Evolutionary conservation across 1,140 invertebrate species (phyloP).

Genomic region (Drosophila kepulauana): DNA sequence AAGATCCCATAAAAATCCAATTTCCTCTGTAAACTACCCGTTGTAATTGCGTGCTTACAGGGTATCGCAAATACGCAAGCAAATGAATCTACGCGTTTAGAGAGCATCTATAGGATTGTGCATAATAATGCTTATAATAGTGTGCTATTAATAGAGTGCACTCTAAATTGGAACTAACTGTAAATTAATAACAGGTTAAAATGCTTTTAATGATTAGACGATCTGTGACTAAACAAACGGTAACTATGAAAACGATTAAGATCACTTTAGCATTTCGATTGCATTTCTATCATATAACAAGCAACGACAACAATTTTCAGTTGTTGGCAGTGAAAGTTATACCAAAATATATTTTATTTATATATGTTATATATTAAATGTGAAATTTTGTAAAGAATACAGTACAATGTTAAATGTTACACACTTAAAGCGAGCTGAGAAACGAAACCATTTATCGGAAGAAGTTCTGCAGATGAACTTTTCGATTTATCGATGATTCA

Average conservation of each 20-base stretch:
- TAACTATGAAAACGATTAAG: no score
- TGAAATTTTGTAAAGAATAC: neutral
- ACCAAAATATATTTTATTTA: constrained; percentile 7
- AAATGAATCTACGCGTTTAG: neutral
- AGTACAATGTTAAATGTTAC: neutral
- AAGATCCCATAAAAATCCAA: no score
- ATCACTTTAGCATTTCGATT: no score
- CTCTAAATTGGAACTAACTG: constrained; percentile 6
- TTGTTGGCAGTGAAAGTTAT: constrained; percentile 12
- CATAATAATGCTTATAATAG: constrained; percentile 6
- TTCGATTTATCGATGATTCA: constrained; percentile 1
- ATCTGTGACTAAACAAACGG: neutral
- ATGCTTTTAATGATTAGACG: neutral
- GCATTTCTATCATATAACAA: neutral
- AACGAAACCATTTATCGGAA: neutral
- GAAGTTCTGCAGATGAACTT: constrained; percentile 1
- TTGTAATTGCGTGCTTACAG: neutral
- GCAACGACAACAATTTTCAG: neutral
- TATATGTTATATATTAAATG: no score
- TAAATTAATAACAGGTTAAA: constrained; percentile 8
- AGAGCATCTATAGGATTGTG: neutral
- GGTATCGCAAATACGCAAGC: neutral
- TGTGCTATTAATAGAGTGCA: constrained; percentile 1
- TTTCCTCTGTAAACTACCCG: neutral
- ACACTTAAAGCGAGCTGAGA: constrained; percentile 15